Evolutionary conservation across 1,140 invertebrate species (phyloP).

Genomic region (Sinonovacula constricta): DNA sequence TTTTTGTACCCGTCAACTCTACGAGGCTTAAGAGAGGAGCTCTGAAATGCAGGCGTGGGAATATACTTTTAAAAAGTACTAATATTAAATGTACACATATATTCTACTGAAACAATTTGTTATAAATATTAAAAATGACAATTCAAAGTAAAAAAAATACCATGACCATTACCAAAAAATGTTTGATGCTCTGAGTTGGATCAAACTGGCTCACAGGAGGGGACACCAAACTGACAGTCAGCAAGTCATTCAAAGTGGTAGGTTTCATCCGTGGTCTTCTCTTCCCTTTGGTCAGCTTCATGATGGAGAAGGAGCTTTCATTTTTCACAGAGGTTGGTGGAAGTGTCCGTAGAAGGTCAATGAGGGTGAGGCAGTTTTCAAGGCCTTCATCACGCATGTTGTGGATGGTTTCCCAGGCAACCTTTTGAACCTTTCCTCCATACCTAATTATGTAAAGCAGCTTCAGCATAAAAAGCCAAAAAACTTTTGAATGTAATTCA

Average conservation of each 20-base stretch:
- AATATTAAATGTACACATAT: too few relatives aligned
- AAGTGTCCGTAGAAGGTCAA: constrained; percentile 9
- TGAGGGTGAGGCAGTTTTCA: neutral
- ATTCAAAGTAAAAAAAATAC: too few relatives aligned
- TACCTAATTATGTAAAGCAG: neutral
- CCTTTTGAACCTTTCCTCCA: neutral
- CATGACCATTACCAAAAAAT: constrained; percentile 14
- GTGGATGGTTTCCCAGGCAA: constrained; percentile 2
- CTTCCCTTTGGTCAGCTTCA: constrained; percentile 23
- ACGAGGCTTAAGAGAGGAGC: constrained; percentile 1
- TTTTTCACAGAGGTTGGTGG: constrained; percentile 32
- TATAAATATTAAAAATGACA: too few relatives aligned
- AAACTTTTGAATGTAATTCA: neutral
- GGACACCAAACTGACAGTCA: constrained; percentile 11
- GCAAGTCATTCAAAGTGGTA: constrained; percentile 3
- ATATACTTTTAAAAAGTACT: neutral
- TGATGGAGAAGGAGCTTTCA: constrained; percentile 22
- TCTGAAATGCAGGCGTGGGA: constrained; percentile 8
- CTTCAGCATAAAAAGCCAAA: neutral
- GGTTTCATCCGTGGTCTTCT: neutral
- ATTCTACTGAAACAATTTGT: too few relatives aligned
- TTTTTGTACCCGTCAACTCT: constrained; percentile 4
- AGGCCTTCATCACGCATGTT: constrained; percentile 6
- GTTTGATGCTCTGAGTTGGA: constrained; percentile 1
- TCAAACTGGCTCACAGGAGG: constrained; percentile 4